Percentiles rank a stretch among this genome's conserved stretches.
Evolutionary conservation across 2,797 vertebrate genomes (phyloP).

Genomic region (Mallotus villosus): DNA sequence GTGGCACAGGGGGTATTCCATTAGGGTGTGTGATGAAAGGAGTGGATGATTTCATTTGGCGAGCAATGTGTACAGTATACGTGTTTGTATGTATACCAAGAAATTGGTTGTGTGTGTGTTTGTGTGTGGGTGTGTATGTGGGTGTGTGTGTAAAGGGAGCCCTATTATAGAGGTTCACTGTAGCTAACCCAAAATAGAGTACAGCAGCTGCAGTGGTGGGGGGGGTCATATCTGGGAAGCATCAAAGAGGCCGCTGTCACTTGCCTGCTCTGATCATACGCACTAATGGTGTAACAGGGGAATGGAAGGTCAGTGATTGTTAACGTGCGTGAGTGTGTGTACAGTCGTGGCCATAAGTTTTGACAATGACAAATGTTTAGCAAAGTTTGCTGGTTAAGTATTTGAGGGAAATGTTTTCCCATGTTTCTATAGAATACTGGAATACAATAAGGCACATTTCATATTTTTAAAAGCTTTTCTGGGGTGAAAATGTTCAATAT

Average conservation of each 20-base stretch:
- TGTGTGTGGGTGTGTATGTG: constrained; percentile 46
- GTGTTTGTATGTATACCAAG: too few species aligned
- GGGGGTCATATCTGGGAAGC: constrained; percentile 71
- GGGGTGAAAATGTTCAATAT: neutral
- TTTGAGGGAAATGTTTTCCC: too few species aligned
- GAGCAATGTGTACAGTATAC: neutral
- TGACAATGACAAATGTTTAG: too few species aligned
- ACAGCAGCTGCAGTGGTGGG: constrained; percentile 72
- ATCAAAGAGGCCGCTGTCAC: constrained; percentile 67
- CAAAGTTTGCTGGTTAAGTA: too few species aligned
- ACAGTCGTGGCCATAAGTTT: neutral
- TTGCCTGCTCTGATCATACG: constrained; percentile 68
- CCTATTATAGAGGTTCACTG: constrained; percentile 56
- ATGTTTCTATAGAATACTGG: too few species aligned
- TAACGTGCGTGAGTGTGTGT: constrained; percentile 38
- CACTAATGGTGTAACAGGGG: constrained; percentile 72
- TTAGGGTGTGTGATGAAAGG: neutral
- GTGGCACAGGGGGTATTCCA: neutral
- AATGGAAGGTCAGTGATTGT: constrained; percentile 79
- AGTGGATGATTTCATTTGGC: neutral
- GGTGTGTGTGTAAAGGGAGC: constrained; percentile 39
- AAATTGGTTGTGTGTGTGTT: constrained; percentile 18
- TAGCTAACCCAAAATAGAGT: constrained; percentile 76
- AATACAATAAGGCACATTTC: too few species aligned
- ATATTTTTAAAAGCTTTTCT: too few species aligned